Conservation (phyloP, 1,140 invertebrate species). For the Xylocopa sonorina region DNA sequence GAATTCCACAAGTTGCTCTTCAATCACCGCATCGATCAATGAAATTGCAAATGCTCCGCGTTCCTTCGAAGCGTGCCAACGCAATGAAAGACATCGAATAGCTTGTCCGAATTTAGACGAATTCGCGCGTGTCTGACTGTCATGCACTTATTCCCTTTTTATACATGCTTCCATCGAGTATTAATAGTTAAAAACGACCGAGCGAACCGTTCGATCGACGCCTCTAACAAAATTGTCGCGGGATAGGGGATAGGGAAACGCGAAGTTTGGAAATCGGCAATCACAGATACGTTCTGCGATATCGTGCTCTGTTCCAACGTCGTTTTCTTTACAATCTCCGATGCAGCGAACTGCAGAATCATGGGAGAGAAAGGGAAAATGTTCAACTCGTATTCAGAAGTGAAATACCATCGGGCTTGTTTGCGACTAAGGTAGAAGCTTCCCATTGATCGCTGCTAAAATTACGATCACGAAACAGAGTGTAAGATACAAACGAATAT, state of each 20-base stretch:
- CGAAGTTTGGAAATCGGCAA: background rate
- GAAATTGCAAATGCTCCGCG: background rate
- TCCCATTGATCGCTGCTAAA: constrained; percentile 52
- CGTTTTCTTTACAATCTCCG: background rate
- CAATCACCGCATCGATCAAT: background rate
- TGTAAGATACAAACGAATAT: constrained; percentile 13
- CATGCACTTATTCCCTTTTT: constrained; percentile 29
- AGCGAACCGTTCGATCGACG: constrained; percentile 27
- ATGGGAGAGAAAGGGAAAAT: background rate
- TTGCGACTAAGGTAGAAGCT: constrained; percentile 46
- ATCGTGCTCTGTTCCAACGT: background rate
- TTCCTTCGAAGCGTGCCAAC: background rate
- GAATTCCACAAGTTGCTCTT: constrained; percentile 18
- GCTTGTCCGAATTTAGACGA: background rate
- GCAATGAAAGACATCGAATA: background rate
- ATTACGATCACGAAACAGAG: constrained; percentile 35
- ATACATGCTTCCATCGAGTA: constrained; percentile 25
- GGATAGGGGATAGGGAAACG: no score
- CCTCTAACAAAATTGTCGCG: background rate
- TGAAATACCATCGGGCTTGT: background rate
- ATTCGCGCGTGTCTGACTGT: constrained; percentile 30
- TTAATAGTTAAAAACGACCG: constrained; percentile 26
- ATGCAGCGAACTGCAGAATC: constrained; percentile 7
- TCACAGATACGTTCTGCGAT: background rate
- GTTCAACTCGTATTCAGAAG: background rate